Base-by-base conservation (phyloP, 1,140 invertebrate species). In the Lethrus apterus region DNA sequence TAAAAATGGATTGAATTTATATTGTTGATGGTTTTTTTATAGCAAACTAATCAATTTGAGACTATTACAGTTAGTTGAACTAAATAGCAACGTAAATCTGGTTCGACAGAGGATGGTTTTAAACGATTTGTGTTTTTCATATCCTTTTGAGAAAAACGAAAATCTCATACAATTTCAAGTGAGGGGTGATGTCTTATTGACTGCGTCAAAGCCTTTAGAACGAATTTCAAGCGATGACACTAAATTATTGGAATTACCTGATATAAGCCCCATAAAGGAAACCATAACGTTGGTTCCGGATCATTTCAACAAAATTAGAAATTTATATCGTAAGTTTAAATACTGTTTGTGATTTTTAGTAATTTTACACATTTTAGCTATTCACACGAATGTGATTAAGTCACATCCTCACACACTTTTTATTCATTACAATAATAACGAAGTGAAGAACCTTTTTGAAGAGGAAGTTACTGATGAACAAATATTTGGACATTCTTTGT, bases 371-470 rank as follows among this genome's bases (percentile, higher is more conserved):
- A 48, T 71, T 75, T 54, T 53, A 84, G 82, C 81, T 26, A 64
- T 84, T 40, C 56, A 63, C 32, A 67, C 53, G 8, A 29, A 26
- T 33, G 56, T 71, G 1, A 54, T 26, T 14, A 64, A 65, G 33
- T 73, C 65, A 7, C 70, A 80, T 59, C 74, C 80, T 4, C 88
- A 93, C 52, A 91, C 87, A 31, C 71, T 87, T 17, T 79, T 88
- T 60, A 57, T 83, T 31, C 76, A 80, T 59, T 80, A 76, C 57
- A 75, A 87, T 58, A 66, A 64, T 9, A 71, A 70, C 15, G 63
- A 73, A 55, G 79, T 85, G 1, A 72, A 64, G 50, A 88, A 88
- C 67, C 45, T 81, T 7, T 82, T 76, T 57, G 81, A 80, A 54
- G 73, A 80, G 9, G 70, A 76, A 23, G 78, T 86, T 0, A 77